These are phyloP conservation scores for Lepus oiostolus DNA, from an alignment of 2,797 vertebrate genomes.

Conservation along the genomic window DNA sequence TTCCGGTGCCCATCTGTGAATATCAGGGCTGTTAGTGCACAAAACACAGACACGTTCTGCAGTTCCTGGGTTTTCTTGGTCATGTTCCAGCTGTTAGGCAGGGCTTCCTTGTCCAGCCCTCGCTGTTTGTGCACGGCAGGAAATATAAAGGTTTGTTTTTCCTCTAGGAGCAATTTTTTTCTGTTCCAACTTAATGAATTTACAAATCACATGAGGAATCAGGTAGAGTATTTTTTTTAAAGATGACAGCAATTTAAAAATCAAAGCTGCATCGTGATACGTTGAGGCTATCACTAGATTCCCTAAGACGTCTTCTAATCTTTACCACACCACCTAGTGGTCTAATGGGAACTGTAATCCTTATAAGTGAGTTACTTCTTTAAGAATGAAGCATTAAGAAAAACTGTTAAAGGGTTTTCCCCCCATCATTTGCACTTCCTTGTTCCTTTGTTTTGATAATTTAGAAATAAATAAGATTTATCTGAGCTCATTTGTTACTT, in stretches of 20 bases:
- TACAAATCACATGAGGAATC: slow-evolving; percentile 3
- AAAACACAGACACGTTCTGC: background rate
- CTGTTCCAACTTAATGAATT: background rate
- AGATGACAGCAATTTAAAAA: background rate
- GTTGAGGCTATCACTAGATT: background rate
- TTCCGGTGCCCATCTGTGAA: background rate
- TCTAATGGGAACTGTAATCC: slow-evolving; percentile 1
- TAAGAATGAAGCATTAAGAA: background rate
- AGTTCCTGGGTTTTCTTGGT: background rate
- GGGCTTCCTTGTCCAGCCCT: background rate
- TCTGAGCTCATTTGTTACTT: background rate
- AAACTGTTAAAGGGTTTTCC: background rate
- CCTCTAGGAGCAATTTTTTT: background rate
- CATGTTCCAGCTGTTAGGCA: background rate
- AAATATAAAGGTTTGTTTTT: background rate
- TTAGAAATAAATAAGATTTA: slow-evolving; percentile 20
- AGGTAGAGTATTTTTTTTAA: background rate
- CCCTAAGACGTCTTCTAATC: background rate
- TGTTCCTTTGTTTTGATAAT: background rate
- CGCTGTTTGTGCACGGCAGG: background rate
- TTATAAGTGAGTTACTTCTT: background rate
- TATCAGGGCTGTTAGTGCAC: background rate
- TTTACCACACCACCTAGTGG: slow-evolving; percentile 41
- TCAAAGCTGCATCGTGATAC: background rate
- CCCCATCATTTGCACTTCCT: background rate